Conservation (phyloP, 2,888 invertebrate species). For the Sussaba pulchella region DNA sequence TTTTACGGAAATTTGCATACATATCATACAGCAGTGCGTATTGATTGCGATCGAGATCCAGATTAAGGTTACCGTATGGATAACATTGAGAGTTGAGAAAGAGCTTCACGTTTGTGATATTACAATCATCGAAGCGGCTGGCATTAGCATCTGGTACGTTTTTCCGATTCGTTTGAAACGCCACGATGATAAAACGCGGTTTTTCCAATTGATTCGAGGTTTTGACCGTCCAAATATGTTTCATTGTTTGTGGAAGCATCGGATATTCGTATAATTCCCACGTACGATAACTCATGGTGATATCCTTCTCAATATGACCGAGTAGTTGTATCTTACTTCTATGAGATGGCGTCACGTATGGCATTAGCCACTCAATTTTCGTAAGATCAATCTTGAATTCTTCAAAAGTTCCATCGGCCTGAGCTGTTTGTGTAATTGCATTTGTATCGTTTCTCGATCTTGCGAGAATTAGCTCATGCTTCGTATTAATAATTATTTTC, state of each 20-base stretch:
- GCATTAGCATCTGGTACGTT: conserved; percentile 70
- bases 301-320: conserved; percentile 61
- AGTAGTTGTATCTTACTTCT: conserved; percentile 62
- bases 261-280: conserved; percentile 82
- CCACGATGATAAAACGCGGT: conserved; percentile 80
- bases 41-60: conserved; percentile 57
- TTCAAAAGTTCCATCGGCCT: conserved; percentile 69
- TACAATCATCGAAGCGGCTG: conserved; percentile 72
- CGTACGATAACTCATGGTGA: conserved; percentile 74
- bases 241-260: conserved; percentile 74
- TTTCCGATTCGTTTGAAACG: conserved; percentile 80
- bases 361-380: conserved; percentile 67
- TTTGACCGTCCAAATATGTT: conserved; percentile 75
- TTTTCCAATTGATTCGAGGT: conserved; percentile 79
- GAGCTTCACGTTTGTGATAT: conserved; percentile 78
- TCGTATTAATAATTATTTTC: conserved; percentile 49
- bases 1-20: conserved; percentile 69
- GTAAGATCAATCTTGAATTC: conserved; percentile 71
- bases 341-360: conserved; percentile 61
- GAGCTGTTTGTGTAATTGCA: conserved; percentile 38
- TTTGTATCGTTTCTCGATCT: conserved; percentile 47
- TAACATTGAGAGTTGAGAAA: conserved; percentile 79
- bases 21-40: conserved; percentile 73
- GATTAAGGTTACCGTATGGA: conserved; percentile 76
- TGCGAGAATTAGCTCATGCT: conserved; percentile 51